phyloP scores from a whole-genome alignment of 1,140 invertebrate genomes.

The Drosophila littoralis region DNA sequence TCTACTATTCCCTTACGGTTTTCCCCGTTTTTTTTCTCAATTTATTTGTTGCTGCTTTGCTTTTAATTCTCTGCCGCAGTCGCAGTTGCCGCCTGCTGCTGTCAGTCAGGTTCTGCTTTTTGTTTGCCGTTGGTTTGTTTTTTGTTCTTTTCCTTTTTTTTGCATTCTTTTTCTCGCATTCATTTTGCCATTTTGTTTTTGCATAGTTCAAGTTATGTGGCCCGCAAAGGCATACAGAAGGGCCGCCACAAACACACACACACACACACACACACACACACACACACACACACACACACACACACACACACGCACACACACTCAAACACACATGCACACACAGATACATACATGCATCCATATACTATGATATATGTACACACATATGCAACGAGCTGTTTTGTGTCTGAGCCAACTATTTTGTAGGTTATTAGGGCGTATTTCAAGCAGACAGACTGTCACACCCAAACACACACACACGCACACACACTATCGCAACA shows the following conservation, averaged over 20 bases:
- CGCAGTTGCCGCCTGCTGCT: conserved; percentile 19
- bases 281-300: background rate
- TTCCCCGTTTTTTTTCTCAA: background rate
- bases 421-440: conserved; percentile 82
- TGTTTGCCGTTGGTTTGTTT: conserved; percentile 25
- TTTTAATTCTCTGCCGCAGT: conserved; percentile 11
- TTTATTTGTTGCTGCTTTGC: background rate
- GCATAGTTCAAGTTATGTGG: conserved; percentile 71
- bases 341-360: background rate
- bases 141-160: background rate
- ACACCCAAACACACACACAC: conserved; percentile 38
- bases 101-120: conserved; percentile 40
- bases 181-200: conserved; percentile 72
- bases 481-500: conserved; percentile 1
- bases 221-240: conserved; percentile 24
- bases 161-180: conserved; percentile 44
- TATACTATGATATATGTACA: conserved; percentile 7
- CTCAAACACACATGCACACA: conserved; percentile 4
- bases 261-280: background rate
- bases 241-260: conserved; percentile 13
- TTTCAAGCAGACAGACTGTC: conserved; percentile 56
- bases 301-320: conserved; percentile 5
- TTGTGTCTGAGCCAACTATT: conserved; percentile 73
- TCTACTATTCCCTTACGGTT: conserved; percentile 3
- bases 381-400: conserved; percentile 54